Base-by-base conservation (phyloP, 1,140 invertebrate species). In the Chrysomallon squamiferum region DNA sequence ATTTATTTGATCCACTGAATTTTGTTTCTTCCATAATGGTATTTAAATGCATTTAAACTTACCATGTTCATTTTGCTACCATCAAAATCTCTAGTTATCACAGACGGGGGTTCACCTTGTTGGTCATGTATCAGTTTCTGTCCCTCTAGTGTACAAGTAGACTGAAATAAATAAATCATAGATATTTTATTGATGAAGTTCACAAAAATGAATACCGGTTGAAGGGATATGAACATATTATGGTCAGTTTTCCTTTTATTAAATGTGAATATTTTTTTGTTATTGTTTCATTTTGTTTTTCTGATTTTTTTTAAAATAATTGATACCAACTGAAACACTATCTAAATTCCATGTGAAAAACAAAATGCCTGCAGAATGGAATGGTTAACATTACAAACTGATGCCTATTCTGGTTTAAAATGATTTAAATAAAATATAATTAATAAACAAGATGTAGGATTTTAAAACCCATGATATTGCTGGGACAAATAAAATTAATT, bases 61-160 rank as follows among this genome's bases (percentile, higher is more conserved):
- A 54, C 50, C 50, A 54, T 54, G 18, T 27, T 15, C 50, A 54
- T 54, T 2, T 54, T 30, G 25, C 4, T 54, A 15, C 22, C 22
- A 54, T 54, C 29, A 30, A 27, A 54, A 15, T 54, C 50, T 54
- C 50, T 54, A 20, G 29, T 30, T 20, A 54, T 54, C n/a, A 30
- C 25, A 18, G 50, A 54, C 15, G 22, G 15, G 3, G 29, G 22
- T 13, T 54, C 50, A 54, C 50, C 50, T 20, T 54, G n/a, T 54
- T 54, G 50, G 15, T 54, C 50, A 13, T 27, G 29, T 22, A 9
- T 54, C 25, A 54, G 25, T 54, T 54, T 54, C 11, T 54, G 50
- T 27, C 50, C 50, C 0, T 54, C 50, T 30, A 54, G 50, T 27
- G 50, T 27, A 30, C 22, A 25, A 18, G 50, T 54, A 1, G 50